Conservation (phyloP, 2,888 invertebrate genomes). For the Conomelus anceps region DNA sequence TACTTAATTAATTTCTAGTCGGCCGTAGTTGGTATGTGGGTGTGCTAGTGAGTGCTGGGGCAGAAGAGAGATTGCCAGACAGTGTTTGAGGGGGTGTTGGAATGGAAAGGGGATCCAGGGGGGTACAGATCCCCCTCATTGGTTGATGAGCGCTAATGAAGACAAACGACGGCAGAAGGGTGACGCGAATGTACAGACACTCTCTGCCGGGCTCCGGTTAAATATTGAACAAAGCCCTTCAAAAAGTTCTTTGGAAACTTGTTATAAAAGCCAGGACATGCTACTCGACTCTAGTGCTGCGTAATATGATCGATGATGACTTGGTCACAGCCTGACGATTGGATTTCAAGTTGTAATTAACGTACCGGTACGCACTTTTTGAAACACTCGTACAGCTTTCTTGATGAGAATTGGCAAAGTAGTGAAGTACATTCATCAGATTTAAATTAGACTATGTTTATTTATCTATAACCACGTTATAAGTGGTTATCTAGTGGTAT, state of each 20-base stretch:
- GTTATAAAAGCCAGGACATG: not conserved
- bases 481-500: too few species aligned
- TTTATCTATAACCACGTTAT: too few species aligned
- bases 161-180: conserved; percentile 1
- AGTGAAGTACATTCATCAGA: too few species aligned
- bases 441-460: too few species aligned
- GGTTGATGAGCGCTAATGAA: conserved; percentile 5
- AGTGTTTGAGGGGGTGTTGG: not conserved
- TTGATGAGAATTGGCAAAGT: too few species aligned
- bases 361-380: not conserved
- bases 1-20: not conserved
- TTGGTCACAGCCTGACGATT: not conserved
- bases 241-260: not conserved
- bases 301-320: not conserved
- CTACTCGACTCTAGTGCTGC: not conserved
- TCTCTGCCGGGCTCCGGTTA: too few species aligned
- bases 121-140: not conserved
- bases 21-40: not conserved
- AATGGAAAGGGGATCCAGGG: too few species aligned
- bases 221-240: not conserved
- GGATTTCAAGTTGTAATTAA: not conserved
- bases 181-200: not conserved
- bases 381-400: too few species aligned
- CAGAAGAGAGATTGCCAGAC: not conserved
- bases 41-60: not conserved